A percentile compares a stretch with the other conserved stretches of the same genome.
Evolutionary conservation across 2,113 vertebrate genomes (phyloP).

Genomic region (Noturus placidus): DNA sequence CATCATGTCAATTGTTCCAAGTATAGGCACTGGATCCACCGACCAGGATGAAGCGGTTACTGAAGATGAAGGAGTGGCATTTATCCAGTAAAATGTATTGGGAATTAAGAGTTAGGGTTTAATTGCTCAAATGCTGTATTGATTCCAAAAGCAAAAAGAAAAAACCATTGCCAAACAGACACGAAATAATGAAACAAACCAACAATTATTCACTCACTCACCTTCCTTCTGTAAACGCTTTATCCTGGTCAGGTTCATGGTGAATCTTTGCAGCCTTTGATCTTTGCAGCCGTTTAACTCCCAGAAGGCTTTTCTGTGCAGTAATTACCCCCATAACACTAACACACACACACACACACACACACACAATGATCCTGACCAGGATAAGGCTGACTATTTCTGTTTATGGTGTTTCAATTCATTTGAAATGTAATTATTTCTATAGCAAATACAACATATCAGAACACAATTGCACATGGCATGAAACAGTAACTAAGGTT

Average conservation of each 20-base stretch:
- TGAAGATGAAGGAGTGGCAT: background rate
- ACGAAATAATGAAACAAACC: background rate
- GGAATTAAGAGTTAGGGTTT: background rate
- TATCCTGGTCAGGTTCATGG: background rate
- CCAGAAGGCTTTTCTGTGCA: background rate
- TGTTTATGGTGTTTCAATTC: background rate
- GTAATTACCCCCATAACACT: slow-evolving; percentile 16
- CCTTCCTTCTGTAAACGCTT: background rate
- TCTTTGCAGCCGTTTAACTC: background rate
- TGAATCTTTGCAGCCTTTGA: slow-evolving; percentile 7
- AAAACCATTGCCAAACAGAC: background rate
- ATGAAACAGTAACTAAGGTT: background rate
- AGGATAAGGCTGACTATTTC: background rate
- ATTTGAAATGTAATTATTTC: background rate
- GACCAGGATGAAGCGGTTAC: background rate
- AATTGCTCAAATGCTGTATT: background rate
- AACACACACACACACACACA: too few relatives aligned
- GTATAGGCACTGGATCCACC: background rate
- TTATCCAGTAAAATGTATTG: background rate
- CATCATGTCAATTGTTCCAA: background rate
- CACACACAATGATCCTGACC: background rate
- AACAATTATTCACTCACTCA: background rate
- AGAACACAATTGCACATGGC: too few relatives aligned
- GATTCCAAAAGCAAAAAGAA: background rate
- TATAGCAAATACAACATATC: background rate